Conservation (phyloP, 2,113 vertebrate genomes). For the Passer domesticus region DNA sequence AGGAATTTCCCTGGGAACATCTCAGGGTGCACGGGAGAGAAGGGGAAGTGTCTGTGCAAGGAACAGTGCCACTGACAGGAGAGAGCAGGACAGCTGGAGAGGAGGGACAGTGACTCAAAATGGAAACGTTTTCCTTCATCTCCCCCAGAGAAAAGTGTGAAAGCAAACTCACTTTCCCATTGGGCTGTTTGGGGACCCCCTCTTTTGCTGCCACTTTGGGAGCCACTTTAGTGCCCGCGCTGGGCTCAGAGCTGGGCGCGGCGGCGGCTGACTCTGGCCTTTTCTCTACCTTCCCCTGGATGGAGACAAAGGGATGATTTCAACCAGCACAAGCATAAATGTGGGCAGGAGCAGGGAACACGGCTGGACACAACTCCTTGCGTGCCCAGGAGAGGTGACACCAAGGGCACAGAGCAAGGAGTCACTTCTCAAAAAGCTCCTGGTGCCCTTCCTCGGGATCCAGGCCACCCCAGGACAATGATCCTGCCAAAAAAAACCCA, state of each 20-base stretch:
- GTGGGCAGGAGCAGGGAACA: background rate
- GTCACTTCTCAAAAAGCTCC: background rate
- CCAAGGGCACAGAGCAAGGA: background rate
- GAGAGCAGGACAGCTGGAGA: constrained; percentile 38
- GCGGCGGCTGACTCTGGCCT: constrained; percentile 72
- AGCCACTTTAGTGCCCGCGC: constrained; percentile 62
- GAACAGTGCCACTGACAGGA: constrained; percentile 2
- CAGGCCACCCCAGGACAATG: fast-evolving
- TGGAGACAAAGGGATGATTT: constrained; percentile 76
- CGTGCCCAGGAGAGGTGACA: fast-evolving
- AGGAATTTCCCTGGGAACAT: background rate
- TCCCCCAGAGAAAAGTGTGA: constrained; percentile 62
- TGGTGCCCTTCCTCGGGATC: background rate
- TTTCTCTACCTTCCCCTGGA: constrained; percentile 82
- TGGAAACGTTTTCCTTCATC: constrained; percentile 36
- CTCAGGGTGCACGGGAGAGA: background rate
- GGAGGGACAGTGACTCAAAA: constrained; percentile 35
- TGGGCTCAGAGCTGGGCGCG: constrained; percentile 73
- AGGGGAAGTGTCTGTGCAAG: background rate
- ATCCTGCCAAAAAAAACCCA: background rate
- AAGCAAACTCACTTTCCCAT: constrained; percentile 84
- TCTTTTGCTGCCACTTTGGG: constrained; percentile 70
- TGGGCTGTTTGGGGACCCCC: constrained; percentile 73
- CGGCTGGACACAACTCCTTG: fast-evolving
- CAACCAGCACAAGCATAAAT: constrained; percentile 38